phyloP scores from a whole-genome alignment of 2,113 vertebrate genomes.

The Amblyopsis rosae region DNA sequence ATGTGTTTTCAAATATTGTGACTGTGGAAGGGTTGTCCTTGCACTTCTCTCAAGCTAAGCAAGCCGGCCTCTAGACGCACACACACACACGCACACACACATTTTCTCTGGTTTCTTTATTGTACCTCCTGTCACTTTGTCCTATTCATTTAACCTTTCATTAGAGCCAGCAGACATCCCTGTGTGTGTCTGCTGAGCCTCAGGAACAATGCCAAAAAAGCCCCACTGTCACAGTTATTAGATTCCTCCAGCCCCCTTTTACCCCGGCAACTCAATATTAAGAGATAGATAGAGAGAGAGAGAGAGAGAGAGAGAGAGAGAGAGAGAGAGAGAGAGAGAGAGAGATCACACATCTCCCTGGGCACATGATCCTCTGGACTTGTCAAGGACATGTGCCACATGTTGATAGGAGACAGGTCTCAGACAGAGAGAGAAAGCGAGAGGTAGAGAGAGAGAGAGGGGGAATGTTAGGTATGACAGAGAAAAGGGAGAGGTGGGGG shows the following conservation, averaged over 20 bases:
- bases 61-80: conserved; percentile 74
- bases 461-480: conserved; percentile 49
- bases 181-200: conserved; percentile 80
- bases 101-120: conserved; percentile 79
- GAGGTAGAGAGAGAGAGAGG: too few species aligned
- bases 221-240: conserved; percentile 99
- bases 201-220: conserved; percentile 91
- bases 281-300: conserved; percentile 49
- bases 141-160: conserved; percentile 99
- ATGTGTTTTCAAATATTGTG: conserved; percentile 92
- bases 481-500: conserved; percentile 67
- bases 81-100: conserved; percentile 52
- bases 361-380: conserved; percentile 83
- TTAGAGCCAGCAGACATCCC: conserved; percentile 90
- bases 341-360: conserved; percentile 75
- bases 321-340: not conserved
- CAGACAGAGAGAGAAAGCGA: conserved; percentile 64
- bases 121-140: conserved; percentile 96
- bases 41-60: conserved; percentile 82
- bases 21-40: conserved; percentile 84
- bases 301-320: conserved; percentile 18
- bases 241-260: conserved; percentile 90
- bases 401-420: conserved; percentile 84
- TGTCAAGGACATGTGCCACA: conserved; percentile 96
- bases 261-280: conserved; percentile 92